Base-by-base conservation (phyloP, 1,140 invertebrate genomes). In the Lepidurus packardi region DNA sequence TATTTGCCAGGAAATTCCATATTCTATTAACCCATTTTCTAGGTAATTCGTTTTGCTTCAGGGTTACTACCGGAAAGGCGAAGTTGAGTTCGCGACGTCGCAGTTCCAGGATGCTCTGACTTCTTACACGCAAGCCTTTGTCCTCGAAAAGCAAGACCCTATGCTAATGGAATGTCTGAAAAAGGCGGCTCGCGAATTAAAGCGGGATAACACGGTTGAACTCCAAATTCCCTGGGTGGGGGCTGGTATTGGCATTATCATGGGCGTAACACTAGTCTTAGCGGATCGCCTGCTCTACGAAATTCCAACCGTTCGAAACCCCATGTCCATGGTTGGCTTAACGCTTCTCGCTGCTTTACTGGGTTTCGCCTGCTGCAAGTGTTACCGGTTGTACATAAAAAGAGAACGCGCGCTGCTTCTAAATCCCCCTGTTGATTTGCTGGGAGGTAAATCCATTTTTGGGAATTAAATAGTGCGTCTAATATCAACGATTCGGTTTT, bases 31-130 rank as follows among this genome's bases (percentile, higher is more conserved):
- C 6, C 7, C 0, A 10, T 34, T 75, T 43, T 34, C 43, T n/a
- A 34, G 16, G 10, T 43, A 7, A 34, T 41, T 25, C 7, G 13
- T 76, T 76, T 76, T 7, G 75, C 44, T 82, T 73, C 82, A 93
- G 92, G 92, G 92, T 21, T 93, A 92, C 85, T 93, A 91, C 85
- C 87, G 92, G 77, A 90, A 91, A 84, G 93, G 89, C 65, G 92
- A 94, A 86, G 90, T 93, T 11, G 90, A 93, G 85, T 89, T 88
- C 82, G 89, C 90, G 21, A 90, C 90, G 81, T 89, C 88, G 74
- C 87, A 90, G 77, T 92, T 90, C 83, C 85, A 86, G 80, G 89
- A 91, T 83, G 92, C 93, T 16, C 85, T 92, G 78, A 85, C 90
- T 77, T 92, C 91, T 73, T 94, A 93, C 81, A 87, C 88, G 80